phyloP scores from a whole-genome alignment of 1,140 invertebrate genomes.

The Drosophila leontia region DNA sequence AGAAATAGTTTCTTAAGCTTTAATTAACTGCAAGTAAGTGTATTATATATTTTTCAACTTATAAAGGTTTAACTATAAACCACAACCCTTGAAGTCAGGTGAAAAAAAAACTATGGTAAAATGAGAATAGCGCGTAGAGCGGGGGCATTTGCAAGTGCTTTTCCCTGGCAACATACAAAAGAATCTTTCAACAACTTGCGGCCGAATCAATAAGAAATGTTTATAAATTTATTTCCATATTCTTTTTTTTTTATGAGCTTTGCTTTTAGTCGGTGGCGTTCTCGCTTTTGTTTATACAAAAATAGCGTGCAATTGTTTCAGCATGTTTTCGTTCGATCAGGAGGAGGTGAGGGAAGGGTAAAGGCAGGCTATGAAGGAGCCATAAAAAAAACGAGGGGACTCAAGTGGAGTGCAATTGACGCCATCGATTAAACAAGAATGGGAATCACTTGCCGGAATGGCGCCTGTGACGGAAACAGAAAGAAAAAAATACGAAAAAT shows the following conservation, averaged over 20 bases:
- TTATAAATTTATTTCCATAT: constrained; percentile 34
- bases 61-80: background rate
- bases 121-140: background rate
- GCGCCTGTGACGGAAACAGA: background rate
- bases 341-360: background rate
- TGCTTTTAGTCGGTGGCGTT: constrained; percentile 8
- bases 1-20: too few relatives aligned
- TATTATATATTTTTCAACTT: background rate
- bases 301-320: constrained; percentile 50
- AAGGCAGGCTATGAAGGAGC: background rate
- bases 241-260: constrained; percentile 10
- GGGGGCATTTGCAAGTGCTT: constrained; percentile 4
- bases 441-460: constrained; percentile 33
- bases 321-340: constrained; percentile 12
- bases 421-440: constrained; percentile 77
- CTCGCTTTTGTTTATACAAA: constrained; percentile 26
- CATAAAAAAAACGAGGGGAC: constrained; percentile 29
- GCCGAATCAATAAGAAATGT: constrained; percentile 39
- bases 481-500: background rate
- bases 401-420: constrained; percentile 70
- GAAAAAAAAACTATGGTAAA: background rate
- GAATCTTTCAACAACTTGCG: constrained; percentile 33
- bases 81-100: constrained; percentile 7
- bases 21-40: too few relatives aligned
- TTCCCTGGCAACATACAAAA: constrained; percentile 33